Evolutionary conservation across 2,113 vertebrate genomes (phyloP), one percentile per base, ranked within the genome.

Genomic region (Geococcyx californianus): DNA sequence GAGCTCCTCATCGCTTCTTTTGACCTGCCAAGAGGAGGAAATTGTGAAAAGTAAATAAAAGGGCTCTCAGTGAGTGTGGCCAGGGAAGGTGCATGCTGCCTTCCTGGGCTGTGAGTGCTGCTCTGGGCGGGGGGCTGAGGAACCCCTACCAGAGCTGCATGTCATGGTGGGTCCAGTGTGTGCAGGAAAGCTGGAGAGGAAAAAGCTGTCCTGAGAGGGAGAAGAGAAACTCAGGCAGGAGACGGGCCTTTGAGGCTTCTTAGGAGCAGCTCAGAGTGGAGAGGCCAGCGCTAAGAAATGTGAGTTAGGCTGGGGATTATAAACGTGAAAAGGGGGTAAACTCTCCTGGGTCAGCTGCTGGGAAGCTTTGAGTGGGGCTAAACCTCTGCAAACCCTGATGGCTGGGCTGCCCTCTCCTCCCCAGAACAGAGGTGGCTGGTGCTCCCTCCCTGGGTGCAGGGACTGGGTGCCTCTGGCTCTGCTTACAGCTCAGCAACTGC

Each of bases 11-110:
- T 54, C 1, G 0, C 62, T 91, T 72, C 49, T 84, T 2, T 6
- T 73, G 58, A 76, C 31, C 45, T 56, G 31, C 25, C 0, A 6
- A 49, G 66, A 83, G 33, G 52, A 84, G 70, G 84, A 84, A 91
- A 72, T 33, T 44, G 70, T 55, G 72, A 90, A 68, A 94, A 90
- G 72, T 90, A 94, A 95, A 95, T 82, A 80, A 76, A 89, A 91
- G 51, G 63, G 40, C 13, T 11, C 54, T 78, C 0, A 0, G 19
- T 25, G 60, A 0, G 23, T 1, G 3, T 62, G 60, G 31, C 54
- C 3, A 7, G 58, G 69, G 28, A 94, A 58, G 54, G 81, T 52
- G n/a, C 47, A 13, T 1, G 3, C 42, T 2, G 31, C 24, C 79
- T 73, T 86, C 54, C 34, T 0, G 0, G 38, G 26, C 29, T 73